phyloP scores from a whole-genome alignment of 2,888 invertebrate genomes.

The Pristionchus arcanus region DNA sequence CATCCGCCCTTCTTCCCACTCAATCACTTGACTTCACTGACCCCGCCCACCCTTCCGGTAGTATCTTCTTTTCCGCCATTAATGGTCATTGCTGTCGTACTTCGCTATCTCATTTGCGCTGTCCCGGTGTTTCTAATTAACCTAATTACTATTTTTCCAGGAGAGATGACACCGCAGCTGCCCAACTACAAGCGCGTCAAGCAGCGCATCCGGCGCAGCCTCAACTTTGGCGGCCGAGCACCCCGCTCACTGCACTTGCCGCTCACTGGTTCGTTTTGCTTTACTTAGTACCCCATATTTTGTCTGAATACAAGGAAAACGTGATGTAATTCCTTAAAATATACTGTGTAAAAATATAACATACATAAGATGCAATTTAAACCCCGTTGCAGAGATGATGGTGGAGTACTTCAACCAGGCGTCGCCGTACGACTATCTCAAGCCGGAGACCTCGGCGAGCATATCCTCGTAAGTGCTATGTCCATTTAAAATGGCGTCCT shows the following conservation, averaged over 20 bases:
- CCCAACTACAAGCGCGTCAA: slow-evolving; percentile 71
- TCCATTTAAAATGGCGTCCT: not conserved
- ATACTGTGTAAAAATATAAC: too few relatives aligned
- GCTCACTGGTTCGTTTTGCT: slow-evolving; percentile 65
- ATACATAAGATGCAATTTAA: too few relatives aligned
- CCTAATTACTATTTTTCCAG: not conserved
- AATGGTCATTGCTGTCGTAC: not conserved
- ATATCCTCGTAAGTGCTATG: slow-evolving; percentile 63
- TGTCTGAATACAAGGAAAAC: not conserved
- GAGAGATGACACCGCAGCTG: slow-evolving; percentile 71
- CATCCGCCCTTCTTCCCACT: not conserved
- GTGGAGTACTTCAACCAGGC: slow-evolving; percentile 76
- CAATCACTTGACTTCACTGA: not conserved
- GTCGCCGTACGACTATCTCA: slow-evolving; percentile 75
- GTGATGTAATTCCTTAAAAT: too few relatives aligned
- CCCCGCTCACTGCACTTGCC: slow-evolving; percentile 71
- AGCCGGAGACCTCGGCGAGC: slow-evolving; percentile 73
- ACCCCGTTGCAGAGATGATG: slow-evolving; percentile 69
- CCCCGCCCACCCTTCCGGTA: not conserved
- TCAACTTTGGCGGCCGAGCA: slow-evolving; percentile 87
- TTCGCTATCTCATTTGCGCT: not conserved
- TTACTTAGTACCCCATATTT: not conserved
- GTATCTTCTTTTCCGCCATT: not conserved
- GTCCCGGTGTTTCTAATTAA: not conserved
- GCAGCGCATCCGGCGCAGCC: slow-evolving; percentile 88